Percentiles rank a stretch among this genome's conserved stretches.
Conservation (phyloP, 2,113 vertebrate genomes). For the Syrmaticus mikado region DNA sequence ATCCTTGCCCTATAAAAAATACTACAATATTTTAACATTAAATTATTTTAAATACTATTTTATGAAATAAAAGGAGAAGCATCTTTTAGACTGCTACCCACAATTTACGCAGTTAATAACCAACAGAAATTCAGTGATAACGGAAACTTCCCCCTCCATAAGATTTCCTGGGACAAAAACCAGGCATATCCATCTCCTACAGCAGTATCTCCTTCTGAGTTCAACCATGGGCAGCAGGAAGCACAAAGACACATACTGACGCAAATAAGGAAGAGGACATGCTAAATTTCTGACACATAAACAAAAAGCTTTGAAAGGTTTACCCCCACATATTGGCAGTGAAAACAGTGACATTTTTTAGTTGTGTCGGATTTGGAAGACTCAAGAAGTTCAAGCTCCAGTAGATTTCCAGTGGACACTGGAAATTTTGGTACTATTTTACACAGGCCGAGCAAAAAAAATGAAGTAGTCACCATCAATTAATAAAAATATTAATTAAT, state of each 20-base stretch:
- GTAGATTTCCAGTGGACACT: neutral
- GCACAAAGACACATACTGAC: fast-evolving
- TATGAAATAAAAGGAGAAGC: neutral
- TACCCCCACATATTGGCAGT: neutral
- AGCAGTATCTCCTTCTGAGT: neutral
- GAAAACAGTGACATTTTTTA: neutral
- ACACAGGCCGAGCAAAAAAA: neutral
- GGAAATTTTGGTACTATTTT: neutral
- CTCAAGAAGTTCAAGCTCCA: neutral
- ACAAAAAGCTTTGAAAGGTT: neutral
- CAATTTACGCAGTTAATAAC: neutral
- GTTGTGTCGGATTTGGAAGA: neutral
- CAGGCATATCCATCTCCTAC: neutral
- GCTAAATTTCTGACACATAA: neutral
- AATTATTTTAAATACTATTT: neutral
- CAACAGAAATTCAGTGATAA: neutral
- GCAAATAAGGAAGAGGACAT: neutral
- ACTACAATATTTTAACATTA: neutral
- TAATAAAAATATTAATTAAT: neutral
- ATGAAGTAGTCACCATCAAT: neutral
- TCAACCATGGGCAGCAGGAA: neutral
- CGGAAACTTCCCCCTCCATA: neutral
- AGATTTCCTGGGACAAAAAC: neutral
- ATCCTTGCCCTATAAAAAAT: neutral
- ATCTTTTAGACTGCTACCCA: neutral